A percentile compares a stretch with the other conserved stretches of the same genome.
These are phyloP conservation scores for Taeniopygia guttata DNA, from an alignment of 2,797 vertebrate species.

Conservation along the genomic window DNA sequence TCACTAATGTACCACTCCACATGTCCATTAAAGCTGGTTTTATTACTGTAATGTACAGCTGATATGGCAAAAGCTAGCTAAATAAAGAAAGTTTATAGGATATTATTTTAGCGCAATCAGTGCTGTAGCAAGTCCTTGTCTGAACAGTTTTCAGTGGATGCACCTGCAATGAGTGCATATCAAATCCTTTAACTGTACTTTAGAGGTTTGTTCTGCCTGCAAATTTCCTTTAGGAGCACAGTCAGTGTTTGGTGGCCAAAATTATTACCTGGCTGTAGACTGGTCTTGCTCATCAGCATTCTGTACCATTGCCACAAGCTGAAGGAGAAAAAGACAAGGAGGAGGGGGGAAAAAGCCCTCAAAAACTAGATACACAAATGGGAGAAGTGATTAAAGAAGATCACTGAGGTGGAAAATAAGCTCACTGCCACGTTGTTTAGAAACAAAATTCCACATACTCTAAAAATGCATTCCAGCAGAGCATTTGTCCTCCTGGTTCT, in stretches of 20 bases:
- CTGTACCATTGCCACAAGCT: background rate
- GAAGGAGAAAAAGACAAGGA: background rate
- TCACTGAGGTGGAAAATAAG: slow-evolving; percentile 60
- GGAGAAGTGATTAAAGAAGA: slow-evolving; percentile 33
- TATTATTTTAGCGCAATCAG: background rate
- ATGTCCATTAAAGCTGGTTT: background rate
- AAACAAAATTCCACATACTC: background rate
- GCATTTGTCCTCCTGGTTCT: background rate
- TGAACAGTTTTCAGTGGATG: background rate
- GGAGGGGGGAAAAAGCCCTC: rapidly evolving
- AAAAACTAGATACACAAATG: background rate
- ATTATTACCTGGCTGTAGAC: slow-evolving; percentile 22
- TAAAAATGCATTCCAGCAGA: background rate
- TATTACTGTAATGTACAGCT: background rate
- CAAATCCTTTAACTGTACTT: background rate
- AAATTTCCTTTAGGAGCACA: background rate
- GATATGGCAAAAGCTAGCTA: background rate
- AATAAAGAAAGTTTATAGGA: background rate
- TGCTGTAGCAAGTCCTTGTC: background rate
- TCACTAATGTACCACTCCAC: background rate
- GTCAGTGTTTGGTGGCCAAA: slow-evolving; percentile 21
- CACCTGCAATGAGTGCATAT: background rate
- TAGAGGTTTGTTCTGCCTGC: background rate
- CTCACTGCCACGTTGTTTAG: background rate
- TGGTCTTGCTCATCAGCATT: slow-evolving; percentile 41